phyloP scores from a whole-genome alignment of 2,888 invertebrate genomes.

The Altica lythri region DNA sequence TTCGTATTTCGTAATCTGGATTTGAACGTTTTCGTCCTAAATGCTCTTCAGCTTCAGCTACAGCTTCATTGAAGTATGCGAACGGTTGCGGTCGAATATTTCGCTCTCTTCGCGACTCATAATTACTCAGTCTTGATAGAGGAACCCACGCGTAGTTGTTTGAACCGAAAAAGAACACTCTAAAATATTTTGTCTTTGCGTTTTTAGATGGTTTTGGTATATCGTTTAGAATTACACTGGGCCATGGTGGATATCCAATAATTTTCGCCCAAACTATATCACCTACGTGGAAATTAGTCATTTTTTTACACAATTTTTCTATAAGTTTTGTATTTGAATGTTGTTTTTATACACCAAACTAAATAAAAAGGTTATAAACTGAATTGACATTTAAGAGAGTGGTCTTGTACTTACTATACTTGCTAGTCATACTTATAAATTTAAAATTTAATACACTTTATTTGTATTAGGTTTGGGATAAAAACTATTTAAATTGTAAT shows the following conservation, averaged over 20 bases:
- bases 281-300: slow-evolving; percentile 23
- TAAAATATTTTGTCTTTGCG: slow-evolving; percentile 17
- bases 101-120: slow-evolving; percentile 31
- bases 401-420: no score
- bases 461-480: no score
- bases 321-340: no score
- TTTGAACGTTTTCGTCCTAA: slow-evolving; percentile 14
- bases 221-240: slow-evolving; percentile 35
- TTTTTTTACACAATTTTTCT: no score
- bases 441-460: no score
- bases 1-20: slow-evolving; percentile 24
- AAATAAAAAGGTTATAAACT: no score
- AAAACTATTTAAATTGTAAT: no score
- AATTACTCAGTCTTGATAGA: slow-evolving; percentile 35
- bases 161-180: slow-evolving; percentile 40
- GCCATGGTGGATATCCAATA: slow-evolving; percentile 38
- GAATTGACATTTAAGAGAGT: no score
- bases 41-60: slow-evolving; percentile 30
- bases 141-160: slow-evolving; percentile 41
- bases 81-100: slow-evolving; percentile 30
- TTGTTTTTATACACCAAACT: no score
- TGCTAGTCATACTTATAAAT: no score
- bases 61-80: slow-evolving; percentile 25
- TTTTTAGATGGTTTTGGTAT: slow-evolving; percentile 24
- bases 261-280: slow-evolving; percentile 39